Percentiles rank a stretch among this genome's conserved stretches.
These are phyloP conservation scores for Callocephalon fimbriatum DNA, from an alignment of 2,113 vertebrate species.

Conservation along the genomic window DNA sequence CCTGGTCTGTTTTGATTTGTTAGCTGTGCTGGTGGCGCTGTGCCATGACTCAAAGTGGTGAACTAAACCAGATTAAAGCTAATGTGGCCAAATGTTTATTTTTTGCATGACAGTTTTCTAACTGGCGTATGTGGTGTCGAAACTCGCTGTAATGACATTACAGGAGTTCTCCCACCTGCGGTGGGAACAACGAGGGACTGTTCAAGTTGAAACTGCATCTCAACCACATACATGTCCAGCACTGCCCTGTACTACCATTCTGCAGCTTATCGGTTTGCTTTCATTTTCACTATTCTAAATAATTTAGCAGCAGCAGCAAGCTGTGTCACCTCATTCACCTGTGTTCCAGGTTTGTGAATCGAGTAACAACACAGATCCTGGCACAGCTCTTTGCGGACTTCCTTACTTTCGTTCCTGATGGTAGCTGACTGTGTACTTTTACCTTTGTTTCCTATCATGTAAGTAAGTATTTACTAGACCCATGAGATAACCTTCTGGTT, in stretches of 20 bases:
- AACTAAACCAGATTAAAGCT: not conserved
- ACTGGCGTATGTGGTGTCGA: rapidly evolving
- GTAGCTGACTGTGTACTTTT: not conserved
- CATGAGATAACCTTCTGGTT: not conserved
- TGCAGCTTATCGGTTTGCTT: not conserved
- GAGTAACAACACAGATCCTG: not conserved
- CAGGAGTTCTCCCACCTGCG: not conserved
- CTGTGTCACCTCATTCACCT: not conserved
- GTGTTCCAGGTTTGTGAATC: not conserved
- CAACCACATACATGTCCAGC: not conserved
- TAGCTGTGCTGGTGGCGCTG: not conserved
- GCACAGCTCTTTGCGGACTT: not conserved
- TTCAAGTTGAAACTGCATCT: not conserved
- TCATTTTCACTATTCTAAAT: not conserved
- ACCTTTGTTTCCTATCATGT: not conserved
- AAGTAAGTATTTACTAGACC: not conserved
- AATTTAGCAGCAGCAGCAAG: not conserved
- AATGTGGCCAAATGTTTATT: not conserved
- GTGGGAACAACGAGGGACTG: not conserved
- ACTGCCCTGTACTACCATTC: not conserved
- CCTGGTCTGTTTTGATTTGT: not conserved
- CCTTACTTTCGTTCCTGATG: not conserved
- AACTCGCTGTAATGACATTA: rapidly evolving
- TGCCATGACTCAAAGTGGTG: not conserved
- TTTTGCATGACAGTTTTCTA: not conserved